Conservation (phyloP, 1,140 invertebrate species). For the Caerostris darwini region DNA sequence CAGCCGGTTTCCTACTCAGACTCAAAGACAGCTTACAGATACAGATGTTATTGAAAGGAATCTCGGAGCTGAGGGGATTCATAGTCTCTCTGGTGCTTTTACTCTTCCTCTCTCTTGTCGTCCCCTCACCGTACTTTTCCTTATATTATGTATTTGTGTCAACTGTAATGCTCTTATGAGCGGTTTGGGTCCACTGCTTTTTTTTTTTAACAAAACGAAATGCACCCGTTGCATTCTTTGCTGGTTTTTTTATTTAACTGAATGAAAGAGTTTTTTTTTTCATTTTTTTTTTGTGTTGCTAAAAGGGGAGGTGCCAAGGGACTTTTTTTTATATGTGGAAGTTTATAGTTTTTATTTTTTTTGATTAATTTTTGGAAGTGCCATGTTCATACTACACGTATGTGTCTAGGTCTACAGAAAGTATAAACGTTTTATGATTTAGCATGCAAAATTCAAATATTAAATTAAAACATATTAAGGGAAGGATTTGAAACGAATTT, state of each 20-base stretch:
- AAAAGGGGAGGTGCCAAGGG: not conserved
- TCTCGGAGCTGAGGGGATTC: not conserved
- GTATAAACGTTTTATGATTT: no score
- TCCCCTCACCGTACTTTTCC: not conserved
- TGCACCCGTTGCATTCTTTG: not conserved
- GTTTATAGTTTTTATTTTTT: no score
- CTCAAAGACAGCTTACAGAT: constrained; percentile 54
- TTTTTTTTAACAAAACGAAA: not conserved
- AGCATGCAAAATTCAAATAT: no score
- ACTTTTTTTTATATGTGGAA: not conserved
- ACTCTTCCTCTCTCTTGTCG: not conserved
- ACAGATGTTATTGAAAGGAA: constrained; percentile 56
- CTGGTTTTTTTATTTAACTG: not conserved
- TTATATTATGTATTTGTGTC: constrained; percentile 46
- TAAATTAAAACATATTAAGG: no score
- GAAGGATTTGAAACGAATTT: no score
- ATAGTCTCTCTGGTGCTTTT: not conserved
- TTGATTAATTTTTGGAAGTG: no score
- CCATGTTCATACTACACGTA: no score
- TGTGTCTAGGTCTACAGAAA: no score
- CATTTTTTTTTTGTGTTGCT: not conserved
- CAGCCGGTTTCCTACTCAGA: constrained; percentile 35
- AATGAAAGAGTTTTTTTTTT: not conserved
- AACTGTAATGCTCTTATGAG: constrained; percentile 24
- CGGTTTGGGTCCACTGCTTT: constrained; percentile 7